Conservation (phyloP, 1,140 invertebrate species). For the Drosophila bocqueti region DNA sequence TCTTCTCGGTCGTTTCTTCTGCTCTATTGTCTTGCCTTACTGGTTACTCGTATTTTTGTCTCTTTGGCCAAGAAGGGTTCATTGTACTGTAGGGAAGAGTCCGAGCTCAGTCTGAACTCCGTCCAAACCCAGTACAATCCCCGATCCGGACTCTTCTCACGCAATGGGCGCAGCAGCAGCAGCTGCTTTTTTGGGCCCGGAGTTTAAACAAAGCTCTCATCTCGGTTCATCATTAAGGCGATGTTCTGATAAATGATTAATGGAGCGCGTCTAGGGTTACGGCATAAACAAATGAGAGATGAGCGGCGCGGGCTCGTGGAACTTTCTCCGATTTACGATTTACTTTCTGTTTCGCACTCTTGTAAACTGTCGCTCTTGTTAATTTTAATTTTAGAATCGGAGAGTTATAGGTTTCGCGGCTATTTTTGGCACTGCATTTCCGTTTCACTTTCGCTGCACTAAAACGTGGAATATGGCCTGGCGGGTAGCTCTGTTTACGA, state of each 20-base stretch:
- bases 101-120: neutral
- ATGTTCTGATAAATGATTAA: conserved; percentile 76
- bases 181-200: neutral
- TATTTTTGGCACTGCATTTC: conserved; percentile 55
- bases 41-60: conserved; percentile 48
- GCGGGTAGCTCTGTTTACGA: conserved; percentile 14
- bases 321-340: conserved; percentile 80
- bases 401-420: conserved; percentile 25
- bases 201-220: conserved; percentile 16
- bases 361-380: conserved; percentile 45
- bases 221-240: conserved; percentile 64
- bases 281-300: conserved; percentile 68
- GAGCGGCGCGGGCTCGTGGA: conserved; percentile 12
- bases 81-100: conserved; percentile 38
- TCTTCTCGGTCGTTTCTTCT: conserved; percentile 25
- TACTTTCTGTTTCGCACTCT: conserved; percentile 76
- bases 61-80: conserved; percentile 30
- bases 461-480: conserved; percentile 39
- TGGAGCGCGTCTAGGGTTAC: conserved; percentile 61
- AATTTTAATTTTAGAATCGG: conserved; percentile 66
- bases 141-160: conserved; percentile 36
- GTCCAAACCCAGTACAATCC: neutral
- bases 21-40: conserved; percentile 19
- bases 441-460: conserved; percentile 70
- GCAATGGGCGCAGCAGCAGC: conserved; percentile 37